phyloP scores from a whole-genome alignment of 2,113 vertebrate species.

The Chelonoidis abingdonii region DNA sequence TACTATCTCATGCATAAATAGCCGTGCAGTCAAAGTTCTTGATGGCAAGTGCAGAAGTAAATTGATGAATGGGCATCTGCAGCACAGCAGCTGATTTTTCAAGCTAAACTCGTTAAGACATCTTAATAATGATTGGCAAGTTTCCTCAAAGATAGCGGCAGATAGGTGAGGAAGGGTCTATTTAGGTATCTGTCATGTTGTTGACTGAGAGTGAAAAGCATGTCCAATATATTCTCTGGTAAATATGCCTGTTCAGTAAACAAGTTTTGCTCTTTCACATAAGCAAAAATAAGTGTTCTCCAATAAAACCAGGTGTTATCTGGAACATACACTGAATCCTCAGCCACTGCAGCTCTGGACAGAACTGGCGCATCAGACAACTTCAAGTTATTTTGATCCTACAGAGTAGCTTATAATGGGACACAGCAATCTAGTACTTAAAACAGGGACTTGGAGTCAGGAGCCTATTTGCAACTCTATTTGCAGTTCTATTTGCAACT shows the following conservation, averaged over 20 bases:
- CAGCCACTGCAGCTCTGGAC: neutral
- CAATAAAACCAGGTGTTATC: neutral
- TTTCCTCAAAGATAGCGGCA: slow-evolving; percentile 15
- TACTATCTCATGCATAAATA: slow-evolving; percentile 61
- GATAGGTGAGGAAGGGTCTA: slow-evolving; percentile 32
- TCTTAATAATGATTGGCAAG: slow-evolving; percentile 57
- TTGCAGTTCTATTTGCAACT: neutral
- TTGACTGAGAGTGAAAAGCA: slow-evolving; percentile 62
- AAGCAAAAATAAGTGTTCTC: neutral
- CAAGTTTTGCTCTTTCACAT: slow-evolving; percentile 27
- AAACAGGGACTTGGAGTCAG: neutral
- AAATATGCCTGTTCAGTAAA: slow-evolving; percentile 55
- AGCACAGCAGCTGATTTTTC: slow-evolving; percentile 21
- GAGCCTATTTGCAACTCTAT: neutral
- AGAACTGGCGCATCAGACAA: neutral
- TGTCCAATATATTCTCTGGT: slow-evolving; percentile 57
- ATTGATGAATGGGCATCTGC: slow-evolving; percentile 33
- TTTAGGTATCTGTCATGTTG: slow-evolving; percentile 2
- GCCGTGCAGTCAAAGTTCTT: slow-evolving; percentile 8
- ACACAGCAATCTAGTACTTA: neutral
- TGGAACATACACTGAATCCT: neutral
- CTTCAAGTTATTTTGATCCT: neutral
- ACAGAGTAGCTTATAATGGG: neutral
- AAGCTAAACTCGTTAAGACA: slow-evolving; percentile 54
- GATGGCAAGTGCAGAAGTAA: slow-evolving; percentile 5